Percentiles rank a stretch among this genome's conserved stretches.
These are phyloP conservation scores for Leptopilina clavipes DNA, from an alignment of 1,140 invertebrate species.

Conservation along the genomic window DNA sequence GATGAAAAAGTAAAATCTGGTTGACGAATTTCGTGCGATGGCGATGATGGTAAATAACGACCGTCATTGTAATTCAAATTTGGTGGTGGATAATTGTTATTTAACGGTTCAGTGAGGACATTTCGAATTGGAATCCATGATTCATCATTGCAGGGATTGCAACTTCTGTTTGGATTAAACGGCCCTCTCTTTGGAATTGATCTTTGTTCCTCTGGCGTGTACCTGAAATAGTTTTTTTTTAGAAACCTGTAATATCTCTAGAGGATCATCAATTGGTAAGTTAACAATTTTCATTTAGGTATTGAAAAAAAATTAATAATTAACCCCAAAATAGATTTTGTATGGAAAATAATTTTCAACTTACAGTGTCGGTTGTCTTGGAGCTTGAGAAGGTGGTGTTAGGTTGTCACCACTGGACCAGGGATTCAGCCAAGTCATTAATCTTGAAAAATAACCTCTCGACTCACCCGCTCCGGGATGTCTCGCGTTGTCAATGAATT, in stretches of 20 bases:
- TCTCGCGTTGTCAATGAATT: constrained; percentile 41
- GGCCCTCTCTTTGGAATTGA: not conserved
- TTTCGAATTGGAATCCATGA: constrained; percentile 84
- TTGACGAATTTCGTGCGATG: constrained; percentile 39
- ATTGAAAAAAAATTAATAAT: no score
- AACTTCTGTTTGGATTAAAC: constrained; percentile 71
- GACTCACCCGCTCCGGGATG: constrained; percentile 41
- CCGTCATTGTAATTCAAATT: constrained; percentile 34
- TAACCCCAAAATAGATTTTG: no score
- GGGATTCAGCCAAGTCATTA: constrained; percentile 68
- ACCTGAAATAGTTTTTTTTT: not conserved
- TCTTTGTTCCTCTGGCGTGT: not conserved
- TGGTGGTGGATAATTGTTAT: constrained; percentile 27
- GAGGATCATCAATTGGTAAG: no score
- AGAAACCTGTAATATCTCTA: no score
- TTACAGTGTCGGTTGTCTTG: not conserved
- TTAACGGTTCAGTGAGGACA: constrained; percentile 2
- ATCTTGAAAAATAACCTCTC: constrained; percentile 62
- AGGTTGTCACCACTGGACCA: constrained; percentile 35
- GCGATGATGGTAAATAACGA: constrained; percentile 13
- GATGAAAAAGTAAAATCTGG: constrained; percentile 40
- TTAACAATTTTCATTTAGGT: no score
- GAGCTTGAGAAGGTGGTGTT: constrained; percentile 39
- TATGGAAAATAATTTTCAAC: not conserved
- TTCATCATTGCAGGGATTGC: constrained; percentile 83